A percentile compares a stretch with the other conserved stretches of the same genome.
Conservation (phyloP, 2,113 vertebrate genomes). For the Cephalopterus ornatus region DNA sequence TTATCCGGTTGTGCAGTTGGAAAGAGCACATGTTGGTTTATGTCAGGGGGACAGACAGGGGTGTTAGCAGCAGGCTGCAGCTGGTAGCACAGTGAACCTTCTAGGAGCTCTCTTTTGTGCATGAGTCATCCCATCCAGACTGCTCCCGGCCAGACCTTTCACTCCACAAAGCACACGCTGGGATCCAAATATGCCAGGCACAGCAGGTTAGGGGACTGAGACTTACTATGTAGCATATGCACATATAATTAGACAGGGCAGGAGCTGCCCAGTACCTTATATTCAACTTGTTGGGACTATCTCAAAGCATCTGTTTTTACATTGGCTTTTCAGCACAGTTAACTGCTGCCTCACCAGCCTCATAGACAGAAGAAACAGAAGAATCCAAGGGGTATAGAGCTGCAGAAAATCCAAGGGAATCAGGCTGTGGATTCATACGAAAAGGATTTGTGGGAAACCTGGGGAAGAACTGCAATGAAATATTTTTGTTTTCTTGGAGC, state of each 20-base stretch:
- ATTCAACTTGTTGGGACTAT: neutral
- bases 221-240: neutral
- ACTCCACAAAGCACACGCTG: neutral
- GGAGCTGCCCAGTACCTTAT: neutral
- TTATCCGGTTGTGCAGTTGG: neutral
- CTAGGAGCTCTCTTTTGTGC: neutral
- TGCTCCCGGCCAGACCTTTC: constrained; percentile 12
- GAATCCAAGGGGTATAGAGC: neutral
- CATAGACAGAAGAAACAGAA: fast-evolving
- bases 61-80: neutral
- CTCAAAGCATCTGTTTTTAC: neutral
- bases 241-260: neutral
- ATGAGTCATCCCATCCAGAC: neutral
- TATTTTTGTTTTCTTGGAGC: neutral
- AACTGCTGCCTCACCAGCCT: neutral
- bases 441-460: neutral
- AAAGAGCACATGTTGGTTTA: neutral
- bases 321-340: neutral
- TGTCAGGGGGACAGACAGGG: neutral
- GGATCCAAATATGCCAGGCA: constrained; percentile 2
- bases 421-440: neutral
- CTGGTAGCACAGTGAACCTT: constrained; percentile 32
- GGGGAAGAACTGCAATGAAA: neutral
- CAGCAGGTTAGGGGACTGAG: neutral
- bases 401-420: neutral